Base-by-base conservation (phyloP, 2,113 vertebrate genomes). In the Leiothrix lutea region DNA sequence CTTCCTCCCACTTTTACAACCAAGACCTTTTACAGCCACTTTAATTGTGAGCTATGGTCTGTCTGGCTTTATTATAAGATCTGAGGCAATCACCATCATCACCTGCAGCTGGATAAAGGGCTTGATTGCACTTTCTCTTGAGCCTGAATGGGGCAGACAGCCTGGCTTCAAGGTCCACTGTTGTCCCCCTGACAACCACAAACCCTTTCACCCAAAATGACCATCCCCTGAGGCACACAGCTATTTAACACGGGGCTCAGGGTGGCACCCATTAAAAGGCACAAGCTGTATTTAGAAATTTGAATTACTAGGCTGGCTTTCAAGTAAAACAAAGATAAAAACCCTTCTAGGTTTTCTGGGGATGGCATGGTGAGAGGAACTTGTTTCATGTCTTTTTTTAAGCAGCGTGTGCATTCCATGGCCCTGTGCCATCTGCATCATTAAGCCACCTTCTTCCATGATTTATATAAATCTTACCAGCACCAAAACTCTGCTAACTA, bases 361-460 rank as follows among this genome's bases (percentile, higher is more conserved):
- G 66, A 72, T 94, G 77, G 83, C 73, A 60, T 33, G 61, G 84
- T 61, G 66, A 85, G 36, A 69, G 57, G 58, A 94, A 87, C 4
- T 15, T 40, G 26, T 48, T 93, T 88, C 45, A 47, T 62, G 45
- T 70, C 50, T 82, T 69, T 89, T 45, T 91, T 77, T 60, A 84
- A 94, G 64, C 70, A 79, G 40, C 0, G 0, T 82, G 38, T 50
- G 35, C 80, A 64, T 92, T 95, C 82, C 72, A 35, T 66, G 82
- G 80, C 51, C 57, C 57, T 36, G 28, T 75, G 89, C 80, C 73
- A 89, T 38, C 69, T 84, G 54, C 84, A 84, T 92, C 77, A n/a
- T 58, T 91, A 84, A 90, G 28, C 47, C 56, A 94, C 95, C 78
- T 95, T 90, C 72, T 87, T 74, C 50, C 42, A 22, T 64, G 69